Evolutionary conservation across 2,113 vertebrate genomes (phyloP).

Genomic region (Pongo abelii): DNA sequence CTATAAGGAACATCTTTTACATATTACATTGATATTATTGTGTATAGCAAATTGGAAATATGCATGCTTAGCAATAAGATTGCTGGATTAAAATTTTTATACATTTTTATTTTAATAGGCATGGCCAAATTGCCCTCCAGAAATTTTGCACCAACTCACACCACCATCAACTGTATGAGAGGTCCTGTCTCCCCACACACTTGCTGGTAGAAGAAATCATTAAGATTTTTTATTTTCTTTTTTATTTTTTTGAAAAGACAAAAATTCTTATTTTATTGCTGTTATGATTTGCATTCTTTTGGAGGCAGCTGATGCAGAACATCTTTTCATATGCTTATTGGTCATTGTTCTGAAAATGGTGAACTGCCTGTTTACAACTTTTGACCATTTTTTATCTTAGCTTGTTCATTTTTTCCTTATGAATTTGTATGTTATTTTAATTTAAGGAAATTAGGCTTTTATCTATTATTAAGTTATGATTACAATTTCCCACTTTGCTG

Average conservation of each 20-base stretch:
- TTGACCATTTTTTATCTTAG: neutral
- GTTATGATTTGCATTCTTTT: neutral
- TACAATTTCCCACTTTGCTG: neutral
- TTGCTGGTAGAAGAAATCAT: neutral
- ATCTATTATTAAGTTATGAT: neutral
- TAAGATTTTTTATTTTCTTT: neutral
- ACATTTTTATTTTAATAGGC: neutral
- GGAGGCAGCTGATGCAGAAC: neutral
- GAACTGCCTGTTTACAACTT: neutral
- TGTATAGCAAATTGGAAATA: neutral
- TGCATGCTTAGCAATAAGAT: neutral
- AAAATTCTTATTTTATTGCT: neutral
- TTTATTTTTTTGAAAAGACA: neutral
- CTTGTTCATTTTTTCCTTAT: neutral
- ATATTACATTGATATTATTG: neutral
- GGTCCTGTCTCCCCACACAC: neutral
- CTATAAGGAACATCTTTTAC: neutral
- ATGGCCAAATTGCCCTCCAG: neutral
- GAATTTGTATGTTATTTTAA: neutral
- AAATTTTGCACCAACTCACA: neutral
- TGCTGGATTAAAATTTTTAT: neutral
- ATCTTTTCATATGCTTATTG: neutral
- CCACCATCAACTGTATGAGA: neutral
- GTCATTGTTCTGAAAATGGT: neutral
- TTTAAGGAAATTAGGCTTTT: neutral